Percentiles rank a stretch among this genome's conserved stretches.
Evolutionary conservation across 1,140 invertebrate species (phyloP).

Genomic region (Asbolus verrucosus): DNA sequence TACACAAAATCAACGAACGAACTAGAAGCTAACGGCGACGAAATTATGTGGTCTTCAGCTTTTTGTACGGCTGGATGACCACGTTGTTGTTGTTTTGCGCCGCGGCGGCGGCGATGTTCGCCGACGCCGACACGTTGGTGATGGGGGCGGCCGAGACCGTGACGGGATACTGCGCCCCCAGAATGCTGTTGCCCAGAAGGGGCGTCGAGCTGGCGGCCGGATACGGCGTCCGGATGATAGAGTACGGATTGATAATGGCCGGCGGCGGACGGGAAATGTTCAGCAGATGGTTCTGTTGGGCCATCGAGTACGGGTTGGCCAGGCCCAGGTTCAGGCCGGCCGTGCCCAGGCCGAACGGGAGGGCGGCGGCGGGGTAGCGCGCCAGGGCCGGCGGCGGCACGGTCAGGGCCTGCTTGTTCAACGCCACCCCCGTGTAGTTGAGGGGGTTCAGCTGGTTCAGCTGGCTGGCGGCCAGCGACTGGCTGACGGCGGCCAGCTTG

Average conservation of each 20-base stretch:
- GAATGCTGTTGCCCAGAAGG: constrained; percentile 64
- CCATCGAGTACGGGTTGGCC: constrained; percentile 58
- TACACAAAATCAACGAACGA: constrained; percentile 53
- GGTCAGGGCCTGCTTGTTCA: constrained; percentile 72
- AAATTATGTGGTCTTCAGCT: constrained; percentile 86
- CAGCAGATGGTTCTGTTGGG: constrained; percentile 67
- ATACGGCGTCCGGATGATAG: constrained; percentile 55
- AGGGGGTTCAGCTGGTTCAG: constrained; percentile 71
- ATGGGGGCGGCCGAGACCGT: constrained; percentile 60
- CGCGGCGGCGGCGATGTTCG: constrained; percentile 58
- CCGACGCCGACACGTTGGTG: constrained; percentile 58
- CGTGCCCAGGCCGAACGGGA: constrained; percentile 55
- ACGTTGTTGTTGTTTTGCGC: constrained; percentile 69
- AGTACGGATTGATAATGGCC: constrained; percentile 68
- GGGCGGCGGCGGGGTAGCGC: constrained; percentile 53
- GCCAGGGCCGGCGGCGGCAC: constrained; percentile 59
- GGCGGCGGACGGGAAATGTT: constrained; percentile 72
- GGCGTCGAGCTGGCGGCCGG: constrained; percentile 64
- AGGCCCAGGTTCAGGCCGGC: constrained; percentile 56
- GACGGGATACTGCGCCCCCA: constrained; percentile 63
- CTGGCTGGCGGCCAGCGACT: constrained; percentile 61
- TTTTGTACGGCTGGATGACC: constrained; percentile 84
- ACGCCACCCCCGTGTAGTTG: constrained; percentile 82
- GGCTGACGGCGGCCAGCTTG: constrained; percentile 71
- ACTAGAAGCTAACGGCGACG: constrained; percentile 18